A percentile compares a stretch with the other conserved stretches of the same genome.
These are phyloP conservation scores for Phrixothrix hirtus DNA, from an alignment of 2,888 invertebrate species.

Conservation along the genomic window DNA sequence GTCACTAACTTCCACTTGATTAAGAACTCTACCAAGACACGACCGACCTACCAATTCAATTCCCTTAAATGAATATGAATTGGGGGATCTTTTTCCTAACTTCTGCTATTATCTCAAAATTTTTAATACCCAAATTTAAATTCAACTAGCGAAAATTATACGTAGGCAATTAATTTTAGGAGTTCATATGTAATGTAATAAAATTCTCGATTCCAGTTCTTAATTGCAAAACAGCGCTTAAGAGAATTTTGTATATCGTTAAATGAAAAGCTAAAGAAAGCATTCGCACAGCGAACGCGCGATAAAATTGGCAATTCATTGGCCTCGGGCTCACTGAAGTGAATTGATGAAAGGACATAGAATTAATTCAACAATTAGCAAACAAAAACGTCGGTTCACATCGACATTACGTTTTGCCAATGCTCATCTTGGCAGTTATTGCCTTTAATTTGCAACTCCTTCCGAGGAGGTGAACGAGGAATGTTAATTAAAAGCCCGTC, in stretches of 20 bases:
- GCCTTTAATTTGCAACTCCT: slow-evolving; percentile 57
- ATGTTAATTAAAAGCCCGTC: slow-evolving; percentile 57
- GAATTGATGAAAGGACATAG: slow-evolving; percentile 51
- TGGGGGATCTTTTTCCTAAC: slow-evolving; percentile 9
- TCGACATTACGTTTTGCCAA: slow-evolving; percentile 49
- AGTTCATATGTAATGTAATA: not conserved
- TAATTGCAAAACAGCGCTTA: slow-evolving; percentile 24
- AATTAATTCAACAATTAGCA: slow-evolving; percentile 57
- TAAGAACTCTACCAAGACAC: slow-evolving; percentile 18
- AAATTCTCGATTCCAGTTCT: slow-evolving; percentile 2
- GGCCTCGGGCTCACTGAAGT: slow-evolving; percentile 36
- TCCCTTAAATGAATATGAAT: slow-evolving; percentile 14
- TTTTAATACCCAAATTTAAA: too few relatives aligned
- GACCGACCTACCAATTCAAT: slow-evolving; percentile 12
- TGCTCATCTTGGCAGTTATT: slow-evolving; percentile 55
- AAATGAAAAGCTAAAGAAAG: slow-evolving; percentile 34
- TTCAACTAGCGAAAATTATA: not conserved
- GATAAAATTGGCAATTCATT: slow-evolving; percentile 41
- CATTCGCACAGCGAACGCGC: slow-evolving; percentile 37
- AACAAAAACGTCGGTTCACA: slow-evolving; percentile 54
- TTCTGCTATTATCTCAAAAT: too few relatives aligned
- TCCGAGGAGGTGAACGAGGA: slow-evolving; percentile 54
- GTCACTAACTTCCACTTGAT: slow-evolving; percentile 23
- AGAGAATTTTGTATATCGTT: slow-evolving; percentile 25
- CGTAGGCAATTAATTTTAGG: not conserved